phyloP scores from a whole-genome alignment of 2,888 invertebrate species.

The Drosophila limbata region DNA sequence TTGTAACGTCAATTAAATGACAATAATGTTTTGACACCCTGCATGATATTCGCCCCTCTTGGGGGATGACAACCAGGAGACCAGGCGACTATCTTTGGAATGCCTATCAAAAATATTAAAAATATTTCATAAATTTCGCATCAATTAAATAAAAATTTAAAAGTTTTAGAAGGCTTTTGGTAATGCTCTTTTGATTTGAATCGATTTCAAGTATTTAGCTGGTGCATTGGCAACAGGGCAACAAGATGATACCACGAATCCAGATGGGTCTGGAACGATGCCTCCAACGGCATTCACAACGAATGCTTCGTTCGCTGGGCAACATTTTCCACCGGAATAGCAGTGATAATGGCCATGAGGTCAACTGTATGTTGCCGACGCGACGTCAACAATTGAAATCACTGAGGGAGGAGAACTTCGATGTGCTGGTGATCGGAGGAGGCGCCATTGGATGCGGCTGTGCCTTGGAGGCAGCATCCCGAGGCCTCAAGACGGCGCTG shows the following conservation, averaged over 20 bases:
- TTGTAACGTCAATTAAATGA: neutral
- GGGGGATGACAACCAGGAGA: neutral
- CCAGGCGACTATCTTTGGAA: neutral
- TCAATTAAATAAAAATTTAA: neutral
- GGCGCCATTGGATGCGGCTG: slow-evolving; percentile 99
- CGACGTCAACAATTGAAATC: slow-evolving; percentile 91
- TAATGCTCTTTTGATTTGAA: slow-evolving; percentile 2
- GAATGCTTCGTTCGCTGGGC: neutral
- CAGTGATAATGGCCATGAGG: neutral
- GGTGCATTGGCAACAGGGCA: neutral
- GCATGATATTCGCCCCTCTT: too few relatives aligned
- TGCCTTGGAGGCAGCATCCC: slow-evolving; percentile 95
- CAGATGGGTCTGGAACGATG: neutral
- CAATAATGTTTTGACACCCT: neutral
- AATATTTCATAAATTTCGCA: slow-evolving; percentile 3
- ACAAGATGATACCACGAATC: slow-evolving; percentile 21
- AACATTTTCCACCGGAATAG: neutral
- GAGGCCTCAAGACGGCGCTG: slow-evolving; percentile 97
- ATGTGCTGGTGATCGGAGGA: slow-evolving; percentile 97
- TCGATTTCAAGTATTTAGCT: slow-evolving; percentile 5
- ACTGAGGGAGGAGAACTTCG: slow-evolving; percentile 92
- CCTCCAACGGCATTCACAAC: neutral
- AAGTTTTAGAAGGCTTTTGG: slow-evolving; percentile 6
- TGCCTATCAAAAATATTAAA: slow-evolving; percentile 10
- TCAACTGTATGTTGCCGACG: slow-evolving; percentile 87